Conservation (phyloP, 1,140 invertebrate genomes). For the Drosophila gunungcola region DNA sequence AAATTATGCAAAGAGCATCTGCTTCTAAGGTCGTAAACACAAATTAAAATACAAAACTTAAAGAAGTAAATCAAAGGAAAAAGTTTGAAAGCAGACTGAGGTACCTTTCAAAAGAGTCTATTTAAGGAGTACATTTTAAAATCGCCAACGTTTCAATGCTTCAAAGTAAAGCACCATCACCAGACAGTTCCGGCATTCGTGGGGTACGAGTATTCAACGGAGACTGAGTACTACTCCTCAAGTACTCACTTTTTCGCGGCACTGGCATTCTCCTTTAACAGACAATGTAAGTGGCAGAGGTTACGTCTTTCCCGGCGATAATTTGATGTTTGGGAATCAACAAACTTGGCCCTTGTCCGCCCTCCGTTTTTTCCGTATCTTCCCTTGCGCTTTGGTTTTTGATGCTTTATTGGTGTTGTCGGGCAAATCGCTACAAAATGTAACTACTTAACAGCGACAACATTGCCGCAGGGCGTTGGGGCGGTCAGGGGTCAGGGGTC, state of each 20-base stretch:
- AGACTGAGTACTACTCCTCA: background rate
- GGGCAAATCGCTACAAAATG: constrained; percentile 79
- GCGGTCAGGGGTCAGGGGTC: constrained; percentile 5
- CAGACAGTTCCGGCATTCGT: background rate
- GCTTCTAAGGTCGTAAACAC: too few relatives aligned
- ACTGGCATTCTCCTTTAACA: background rate
- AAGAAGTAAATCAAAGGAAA: background rate
- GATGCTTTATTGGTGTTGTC: constrained; percentile 55
- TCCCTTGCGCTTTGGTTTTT: background rate
- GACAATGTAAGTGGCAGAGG: constrained; percentile 23
- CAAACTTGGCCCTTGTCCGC: constrained; percentile 4
- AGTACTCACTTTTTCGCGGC: constrained; percentile 12
- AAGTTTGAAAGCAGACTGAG: too few relatives aligned
- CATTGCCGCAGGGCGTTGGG: constrained; percentile 34
- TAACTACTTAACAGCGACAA: constrained; percentile 81
- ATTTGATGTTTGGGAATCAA: constrained; percentile 42
- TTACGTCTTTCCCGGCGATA: constrained; percentile 19
- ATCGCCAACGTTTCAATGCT: background rate
- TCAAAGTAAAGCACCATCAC: background rate
- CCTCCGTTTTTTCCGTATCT: background rate
- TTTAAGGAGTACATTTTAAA: background rate
- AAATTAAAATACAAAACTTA: too few relatives aligned
- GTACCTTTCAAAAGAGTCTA: too few relatives aligned
- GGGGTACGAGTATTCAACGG: background rate
- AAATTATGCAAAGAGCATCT: too few relatives aligned